Conservation (phyloP, 2,113 vertebrate species). For the Saimiri boliviensis region DNA sequence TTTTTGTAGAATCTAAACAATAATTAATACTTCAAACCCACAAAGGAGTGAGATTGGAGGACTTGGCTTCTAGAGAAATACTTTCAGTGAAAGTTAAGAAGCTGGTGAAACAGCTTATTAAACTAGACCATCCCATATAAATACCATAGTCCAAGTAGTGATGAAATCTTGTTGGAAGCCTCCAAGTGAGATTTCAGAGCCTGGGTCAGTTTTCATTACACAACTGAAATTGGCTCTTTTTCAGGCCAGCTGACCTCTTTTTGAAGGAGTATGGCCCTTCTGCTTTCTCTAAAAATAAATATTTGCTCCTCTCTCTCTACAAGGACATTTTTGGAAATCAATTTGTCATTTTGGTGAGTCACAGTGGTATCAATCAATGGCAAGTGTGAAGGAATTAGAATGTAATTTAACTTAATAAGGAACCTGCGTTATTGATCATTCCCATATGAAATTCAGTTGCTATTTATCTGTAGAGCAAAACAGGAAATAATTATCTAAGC, state of each 20-base stretch:
- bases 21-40: slow-evolving; percentile 63
- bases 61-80: slow-evolving; percentile 58
- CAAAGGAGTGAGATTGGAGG: slow-evolving; percentile 19
- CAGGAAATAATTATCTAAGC: neutral
- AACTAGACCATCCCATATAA: slow-evolving; percentile 26
- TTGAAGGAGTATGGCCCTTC: neutral
- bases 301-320: slow-evolving; percentile 31
- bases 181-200: slow-evolving; percentile 16
- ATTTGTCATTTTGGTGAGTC: neutral
- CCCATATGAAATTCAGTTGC: neutral
- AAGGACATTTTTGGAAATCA: slow-evolving; percentile 36
- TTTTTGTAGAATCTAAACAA: slow-evolving; percentile 50
- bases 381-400: neutral
- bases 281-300: slow-evolving; percentile 56
- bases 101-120: slow-evolving; percentile 68
- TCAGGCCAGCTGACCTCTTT: slow-evolving; percentile 65
- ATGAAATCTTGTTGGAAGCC: slow-evolving; percentile 48
- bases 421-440: neutral
- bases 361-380: neutral
- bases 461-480: slow-evolving; percentile 20
- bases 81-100: slow-evolving; percentile 68
- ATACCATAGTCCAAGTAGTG: slow-evolving; percentile 30
- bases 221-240: slow-evolving; percentile 45
- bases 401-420: neutral
- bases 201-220: slow-evolving; percentile 65